Evolutionary conservation across 2,797 vertebrate genomes (phyloP).

Genomic region (Vespertilio murinus): DNA sequence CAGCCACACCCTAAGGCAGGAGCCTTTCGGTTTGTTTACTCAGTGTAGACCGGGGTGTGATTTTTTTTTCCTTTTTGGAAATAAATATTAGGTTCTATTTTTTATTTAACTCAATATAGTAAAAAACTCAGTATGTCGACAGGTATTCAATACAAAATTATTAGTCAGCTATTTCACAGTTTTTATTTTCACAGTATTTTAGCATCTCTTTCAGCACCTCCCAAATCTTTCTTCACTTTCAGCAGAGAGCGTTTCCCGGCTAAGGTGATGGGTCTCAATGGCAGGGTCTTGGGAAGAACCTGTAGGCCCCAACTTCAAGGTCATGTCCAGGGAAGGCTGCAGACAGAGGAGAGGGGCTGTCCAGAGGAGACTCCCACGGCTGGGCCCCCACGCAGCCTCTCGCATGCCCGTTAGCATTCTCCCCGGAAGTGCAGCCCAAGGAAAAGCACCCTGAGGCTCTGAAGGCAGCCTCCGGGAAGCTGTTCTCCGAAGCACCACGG

Average conservation of each 20-base stretch:
- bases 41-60: background rate
- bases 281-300: background rate
- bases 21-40: background rate
- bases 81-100: background rate
- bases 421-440: background rate
- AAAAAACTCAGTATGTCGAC: background rate
- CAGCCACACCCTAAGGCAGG: conserved; percentile 10
- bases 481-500: background rate
- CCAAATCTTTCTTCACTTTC: background rate
- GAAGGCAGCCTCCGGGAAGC: background rate
- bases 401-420: rapidly evolving
- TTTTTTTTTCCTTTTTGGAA: background rate
- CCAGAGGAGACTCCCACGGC: background rate
- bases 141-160: background rate
- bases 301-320: background rate
- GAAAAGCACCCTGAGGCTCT: background rate
- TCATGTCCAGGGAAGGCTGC: background rate
- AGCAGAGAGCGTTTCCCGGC: background rate
- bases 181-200: background rate
- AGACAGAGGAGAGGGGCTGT: background rate
- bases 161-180: background rate
- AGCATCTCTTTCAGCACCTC: background rate
- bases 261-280: background rate
- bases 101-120: background rate
- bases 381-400: rapidly evolving